These are phyloP conservation scores for Archips crataeganus DNA, from an alignment of 2,888 invertebrate species.

Conservation along the genomic window DNA sequence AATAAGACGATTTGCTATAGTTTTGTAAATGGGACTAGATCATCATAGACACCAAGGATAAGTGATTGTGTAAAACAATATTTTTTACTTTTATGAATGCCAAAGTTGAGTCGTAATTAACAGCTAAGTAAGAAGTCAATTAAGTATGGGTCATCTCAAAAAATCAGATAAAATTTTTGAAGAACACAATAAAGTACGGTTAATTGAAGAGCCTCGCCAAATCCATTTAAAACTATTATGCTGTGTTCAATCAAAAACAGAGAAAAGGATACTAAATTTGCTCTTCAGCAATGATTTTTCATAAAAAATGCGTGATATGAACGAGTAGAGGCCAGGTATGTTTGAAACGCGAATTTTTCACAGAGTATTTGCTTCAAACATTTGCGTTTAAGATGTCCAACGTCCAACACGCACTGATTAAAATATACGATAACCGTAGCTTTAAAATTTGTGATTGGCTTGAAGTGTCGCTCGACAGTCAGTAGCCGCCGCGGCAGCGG, in stretches of 20 bases:
- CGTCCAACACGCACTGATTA: conserved; percentile 40
- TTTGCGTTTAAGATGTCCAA: conserved; percentile 30
- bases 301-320: neutral
- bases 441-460: conserved; percentile 53
- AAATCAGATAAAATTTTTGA: no score
- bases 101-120: no score
- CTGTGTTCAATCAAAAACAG: no score
- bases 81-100: no score
- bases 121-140: no score
- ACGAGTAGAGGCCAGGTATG: neutral
- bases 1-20: neutral
- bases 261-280: neutral
- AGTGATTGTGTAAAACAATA: no score
- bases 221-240: no score
- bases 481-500: conserved; percentile 54
- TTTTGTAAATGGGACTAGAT: neutral
- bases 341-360: neutral
- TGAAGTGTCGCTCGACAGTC: conserved; percentile 84
- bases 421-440: conserved; percentile 40
- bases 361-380: neutral
- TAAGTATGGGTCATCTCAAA: no score
- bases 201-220: no score
- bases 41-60: no score
- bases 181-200: no score
- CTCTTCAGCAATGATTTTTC: neutral